Evolutionary conservation across 2,888 invertebrate genomes (phyloP), one percentile per base, ranked within the genome.

Genomic region (Ellobium chinense): DNA sequence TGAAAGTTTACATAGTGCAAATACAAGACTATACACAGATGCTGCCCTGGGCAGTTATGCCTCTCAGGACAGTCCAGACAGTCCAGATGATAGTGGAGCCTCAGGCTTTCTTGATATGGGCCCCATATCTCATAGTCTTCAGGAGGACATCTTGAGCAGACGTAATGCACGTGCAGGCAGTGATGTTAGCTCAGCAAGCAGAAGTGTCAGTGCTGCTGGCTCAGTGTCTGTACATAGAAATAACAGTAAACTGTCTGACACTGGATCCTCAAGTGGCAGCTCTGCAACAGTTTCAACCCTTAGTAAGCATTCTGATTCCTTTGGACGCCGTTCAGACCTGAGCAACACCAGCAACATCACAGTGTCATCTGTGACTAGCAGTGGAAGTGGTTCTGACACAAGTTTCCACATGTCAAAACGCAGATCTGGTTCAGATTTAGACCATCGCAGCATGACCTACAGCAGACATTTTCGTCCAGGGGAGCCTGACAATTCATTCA

Each of bases 231-330:
- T 78, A 3, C 54, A 62, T 4, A 70, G 78, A n/a, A 62, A 60
- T 62, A 56, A 54, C 0, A 72, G 72, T 46, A 62, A 54, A 46
- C 54, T 70, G 2, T 72, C 78, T 54, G 78, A 78, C 34, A 63
- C 72, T 7, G 72, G 72, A 7, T 78, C 79, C 27, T 79, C 79
- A 9, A 73, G 79, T 56, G 66, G 66, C 2, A 80, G 68, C 37
- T 65, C 79, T 0, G 58, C 56, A 1, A 65, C 66, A 14, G 36
- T 73, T 3, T 79, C 79, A 27, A 73, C 79, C 24, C 73, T 79
- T 2, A 70, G 78, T 36, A 39, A 24, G 24, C 80, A 73, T 39
- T 80, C 74, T 5, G 73, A 79, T 27, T 78, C 78, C 7, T 62
- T 39, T 46, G 39, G 70, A 29, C 34, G 14, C 5, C 1, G n/a